A percentile compares a stretch with the other conserved stretches of the same genome.
Evolutionary conservation across 2,113 vertebrate species (phyloP).

Genomic region (Thymallus thymallus): DNA sequence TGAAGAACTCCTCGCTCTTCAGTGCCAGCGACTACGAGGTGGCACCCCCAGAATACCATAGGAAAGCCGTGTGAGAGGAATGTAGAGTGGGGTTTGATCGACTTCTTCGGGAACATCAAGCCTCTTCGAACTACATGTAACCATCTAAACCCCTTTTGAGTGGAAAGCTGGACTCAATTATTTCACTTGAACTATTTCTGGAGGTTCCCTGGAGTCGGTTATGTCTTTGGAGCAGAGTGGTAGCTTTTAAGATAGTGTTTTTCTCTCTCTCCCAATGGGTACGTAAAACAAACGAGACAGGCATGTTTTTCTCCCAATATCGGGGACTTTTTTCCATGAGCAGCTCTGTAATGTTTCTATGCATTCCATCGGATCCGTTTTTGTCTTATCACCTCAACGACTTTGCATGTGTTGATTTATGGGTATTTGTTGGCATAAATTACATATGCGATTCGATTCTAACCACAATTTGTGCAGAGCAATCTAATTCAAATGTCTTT

Average conservation of each 20-base stretch:
- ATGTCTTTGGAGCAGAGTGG: background rate
- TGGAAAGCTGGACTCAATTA: conserved; percentile 22
- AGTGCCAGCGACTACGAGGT: conserved; percentile 93
- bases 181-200: conserved; percentile 44
- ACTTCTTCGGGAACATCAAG: background rate
- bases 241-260: conserved; percentile 17
- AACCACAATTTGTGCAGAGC: background rate
- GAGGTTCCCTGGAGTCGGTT: conserved; percentile 36
- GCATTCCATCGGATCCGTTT: too few species aligned
- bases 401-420: conserved; percentile 63
- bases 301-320: background rate
- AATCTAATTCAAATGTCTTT: too few species aligned
- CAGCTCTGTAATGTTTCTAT: conserved; percentile 50
- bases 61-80: conserved; percentile 83
- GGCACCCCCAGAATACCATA: conserved; percentile 91
- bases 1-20: conserved; percentile 88
- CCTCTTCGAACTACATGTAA: conserved; percentile 22
- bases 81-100: too few species aligned
- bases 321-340: conserved; percentile 20
- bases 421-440: conserved; percentile 40
- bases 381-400: conserved; percentile 11
- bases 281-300: conserved; percentile 6
- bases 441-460: conserved; percentile 32
- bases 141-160: conserved; percentile 29
- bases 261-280: conserved; percentile 22